Evolutionary conservation across 1,140 invertebrate genomes (phyloP), one percentile per base, ranked within the genome.

Genomic region (Diorhabda elongata): DNA sequence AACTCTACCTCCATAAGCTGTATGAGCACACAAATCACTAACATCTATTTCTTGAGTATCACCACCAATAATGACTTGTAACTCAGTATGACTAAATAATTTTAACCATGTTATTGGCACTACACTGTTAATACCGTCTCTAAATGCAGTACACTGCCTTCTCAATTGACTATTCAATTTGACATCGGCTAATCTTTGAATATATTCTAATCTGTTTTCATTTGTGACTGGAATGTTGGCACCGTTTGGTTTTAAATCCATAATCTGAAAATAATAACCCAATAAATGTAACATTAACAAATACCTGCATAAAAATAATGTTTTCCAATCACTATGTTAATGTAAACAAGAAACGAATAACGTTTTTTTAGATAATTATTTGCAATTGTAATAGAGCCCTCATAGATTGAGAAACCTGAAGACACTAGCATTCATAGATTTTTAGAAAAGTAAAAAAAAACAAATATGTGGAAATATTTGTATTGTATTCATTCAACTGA

Each of bases 131-230:
- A 99, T 85, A 2, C 97, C 89, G 82, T 91, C 88, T 73, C 92
- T 90, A 78, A 96, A 95, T 42, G 94, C 92, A 66, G 85, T 85
- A 75, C 93, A 96, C 72, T 98, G 96, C 2, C 88, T 84, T 60
- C 91, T 85, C 69, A 98, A 96, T 84, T 97, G 95, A 77, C 90
- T 91, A 70, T 98, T 98, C 41, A 98, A 83, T 83, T 97, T 97
- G 75, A 95, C 98, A 84, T 98, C 95, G 2, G 97, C 96, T 82
- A 99, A 91, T 66, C 97, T 82, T 81, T 98, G 95, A 75, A 99
- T 95, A 78, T 99, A 99, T 81, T 98, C 96, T 79, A 98, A 96
- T 67, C 93, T 87, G 83, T 99, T 98, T 64, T 90, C 87, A 73
- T 90, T 90, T 2, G 92, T 98, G 0, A 99, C 97, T 4, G 90